Base-by-base conservation (phyloP, 2,888 invertebrate genomes). In the Euspilapteryx auroguttella region DNA sequence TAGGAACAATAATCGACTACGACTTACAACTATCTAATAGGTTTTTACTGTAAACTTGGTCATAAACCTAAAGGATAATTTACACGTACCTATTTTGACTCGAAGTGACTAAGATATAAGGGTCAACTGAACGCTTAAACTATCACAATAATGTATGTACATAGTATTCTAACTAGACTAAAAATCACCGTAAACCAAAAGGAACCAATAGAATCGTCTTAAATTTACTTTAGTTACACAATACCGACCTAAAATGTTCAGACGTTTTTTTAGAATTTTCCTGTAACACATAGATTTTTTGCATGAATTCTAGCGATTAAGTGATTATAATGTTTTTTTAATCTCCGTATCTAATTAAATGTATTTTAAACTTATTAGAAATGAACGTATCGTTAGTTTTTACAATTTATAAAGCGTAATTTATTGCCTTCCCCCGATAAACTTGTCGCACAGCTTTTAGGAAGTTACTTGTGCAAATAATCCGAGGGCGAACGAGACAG, bases 361-460 rank as follows among this genome's bases (percentile, higher is more conserved):
- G n/a, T n/a, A n/a, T n/a, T n/a, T n/a, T n/a, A n/a, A n/a, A n/a
- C n/a, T n/a, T n/a, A n/a, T n/a, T n/a, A n/a, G n/a, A n/a, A n/a
- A n/a, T n/a, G n/a, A n/a, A n/a, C n/a, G n/a, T n/a, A n/a, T n/a
- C n/a, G n/a, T n/a, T n/a, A n/a, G n/a, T n/a, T n/a, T 58, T 59
- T 63, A 66, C 55, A 59, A 63, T 45, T 66, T 69, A 69, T 66
- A 52, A 82, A 82, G 82, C 82, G 82, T 82, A 82, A 78, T 80
- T 78, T 78, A 80, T 81, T 81, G 82, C 82, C 81, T 82, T 82
- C 81, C 82, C 82, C 81, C 79, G 71, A 65, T 69, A 71, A 47
- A 56, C 49, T 42, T 52, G 46, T 45, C 48, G 27, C 31, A 24
- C n/a, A n/a, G n/a, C n/a, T n/a, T n/a, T n/a, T n/a, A n/a, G n/a